Base-by-base conservation (phyloP, 2,113 vertebrate genomes). In the Channa argus region DNA sequence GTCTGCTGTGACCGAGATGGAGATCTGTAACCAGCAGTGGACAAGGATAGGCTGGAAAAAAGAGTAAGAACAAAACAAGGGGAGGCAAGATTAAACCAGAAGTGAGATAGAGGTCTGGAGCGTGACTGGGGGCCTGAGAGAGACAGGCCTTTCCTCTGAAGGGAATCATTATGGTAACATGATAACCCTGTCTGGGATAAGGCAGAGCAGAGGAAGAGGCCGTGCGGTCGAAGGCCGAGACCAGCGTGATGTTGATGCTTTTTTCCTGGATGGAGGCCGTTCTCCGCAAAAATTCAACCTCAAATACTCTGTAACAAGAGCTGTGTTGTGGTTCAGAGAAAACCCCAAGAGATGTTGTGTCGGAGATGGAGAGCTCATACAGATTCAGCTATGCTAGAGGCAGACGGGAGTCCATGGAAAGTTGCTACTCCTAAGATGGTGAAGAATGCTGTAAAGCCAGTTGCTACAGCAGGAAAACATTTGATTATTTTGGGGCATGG, bases 151-250 rank as follows among this genome's bases (percentile, higher is more conserved):
- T 84, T 85, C 82, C 85, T 83, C 85, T 79, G 60, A 68, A 51
- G 87, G 86, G 86, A 84, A 80, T 90, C 86, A 85, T 86, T 86
- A 78, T 83, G 75, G 89, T 88, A 91, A 93, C 74, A 71, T 7
- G 88, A 93, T 89, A 90, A 59, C 74, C 15, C 84, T 77, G 86
- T 88, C 87, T 85, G 84, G 85, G 81, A 87, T 79, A 73, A 84
- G 63, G 59, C 66, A 69, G 65, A 43, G 59, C 50, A 82, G 71
- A 83, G 82, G 85, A 87, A 85, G 87, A 84, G 74, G 74, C 74
- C 65, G 49, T 62, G 77, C 46, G 3, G 74, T 54, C 37, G 5
- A 61, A 62, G 78, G 51, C 74, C 15, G 60, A 67, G 68, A 87
- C 58, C 80, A 85, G 85, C 75, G 24, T 33, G 71, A 82, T 71